Evolutionary conservation across 2,888 invertebrate genomes (phyloP).

Genomic region (Melanchra persicariae): DNA sequence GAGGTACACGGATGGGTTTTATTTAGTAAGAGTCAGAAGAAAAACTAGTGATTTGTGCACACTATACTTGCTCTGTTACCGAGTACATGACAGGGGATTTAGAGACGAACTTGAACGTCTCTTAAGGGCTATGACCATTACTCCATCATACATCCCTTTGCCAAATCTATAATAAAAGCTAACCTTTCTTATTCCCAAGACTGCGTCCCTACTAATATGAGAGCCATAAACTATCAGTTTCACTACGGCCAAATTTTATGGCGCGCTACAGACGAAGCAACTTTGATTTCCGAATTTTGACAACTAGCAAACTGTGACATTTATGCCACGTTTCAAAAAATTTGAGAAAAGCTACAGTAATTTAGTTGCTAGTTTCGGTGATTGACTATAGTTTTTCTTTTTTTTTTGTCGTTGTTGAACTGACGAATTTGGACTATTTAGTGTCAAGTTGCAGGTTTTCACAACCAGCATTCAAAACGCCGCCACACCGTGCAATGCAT

Average conservation of each 20-base stretch:
- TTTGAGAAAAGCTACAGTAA: too few species aligned
- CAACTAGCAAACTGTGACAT: background rate
- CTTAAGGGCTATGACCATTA: background rate
- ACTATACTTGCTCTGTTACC: too few species aligned
- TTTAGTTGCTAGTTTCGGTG: background rate
- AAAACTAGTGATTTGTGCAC: too few species aligned
- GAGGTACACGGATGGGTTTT: too few species aligned
- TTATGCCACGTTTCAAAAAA: too few species aligned
- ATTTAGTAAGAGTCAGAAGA: too few species aligned
- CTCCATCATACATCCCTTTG: background rate
- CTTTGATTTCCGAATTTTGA: background rate
- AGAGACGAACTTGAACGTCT: slow-evolving; percentile 6
- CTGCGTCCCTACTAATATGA: slow-evolving; percentile 38
- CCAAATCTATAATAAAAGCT: slow-evolving; percentile 36
- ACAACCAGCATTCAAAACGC: too few species aligned
- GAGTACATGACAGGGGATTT: background rate
- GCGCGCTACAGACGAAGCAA: background rate
- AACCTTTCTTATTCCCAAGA: slow-evolving; percentile 31
- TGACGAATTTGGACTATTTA: too few species aligned
- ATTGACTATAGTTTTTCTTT: background rate
- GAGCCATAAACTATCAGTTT: slow-evolving; percentile 51
- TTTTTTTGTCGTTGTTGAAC: too few species aligned
- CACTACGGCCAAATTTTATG: slow-evolving; percentile 31
- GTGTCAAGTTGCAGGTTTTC: too few species aligned
- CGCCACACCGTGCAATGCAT: too few species aligned